Evolutionary conservation across 1,140 invertebrate genomes (phyloP).

Genomic region (Drosophila baimaii): DNA sequence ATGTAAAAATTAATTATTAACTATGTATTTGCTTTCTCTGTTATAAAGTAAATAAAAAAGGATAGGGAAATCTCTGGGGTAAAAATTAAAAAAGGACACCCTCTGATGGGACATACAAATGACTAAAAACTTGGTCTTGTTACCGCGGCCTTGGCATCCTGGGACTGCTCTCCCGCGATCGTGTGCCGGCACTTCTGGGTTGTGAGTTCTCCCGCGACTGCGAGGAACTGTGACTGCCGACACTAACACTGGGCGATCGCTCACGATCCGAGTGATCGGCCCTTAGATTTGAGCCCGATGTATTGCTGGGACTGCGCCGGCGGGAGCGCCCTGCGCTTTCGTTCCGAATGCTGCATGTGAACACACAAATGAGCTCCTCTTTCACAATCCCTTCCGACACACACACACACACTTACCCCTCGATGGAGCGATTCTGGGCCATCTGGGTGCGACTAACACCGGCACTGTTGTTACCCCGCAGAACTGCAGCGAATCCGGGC

Average conservation of each 20-base stretch:
- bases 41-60: background rate
- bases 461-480: slow-evolving; percentile 85
- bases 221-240: slow-evolving; percentile 69
- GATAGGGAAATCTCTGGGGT: no score
- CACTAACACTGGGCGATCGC: slow-evolving; percentile 67
- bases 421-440: slow-evolving; percentile 79
- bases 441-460: slow-evolving; percentile 80
- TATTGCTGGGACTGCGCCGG: slow-evolving; percentile 68
- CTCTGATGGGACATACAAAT: slow-evolving; percentile 10
- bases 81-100: background rate
- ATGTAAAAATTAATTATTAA: background rate
- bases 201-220: slow-evolving; percentile 75
- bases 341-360: slow-evolving; percentile 70
- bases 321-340: slow-evolving; percentile 79
- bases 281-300: slow-evolving; percentile 50
- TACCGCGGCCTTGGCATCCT: slow-evolving; percentile 88
- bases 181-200: slow-evolving; percentile 76
- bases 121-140: slow-evolving; percentile 11
- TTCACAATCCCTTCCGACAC: no score
- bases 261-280: slow-evolving; percentile 55
- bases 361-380: background rate
- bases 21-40: background rate
- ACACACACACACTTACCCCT: slow-evolving; percentile 61
- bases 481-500: slow-evolving; percentile 89
- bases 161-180: slow-evolving; percentile 89